phyloP scores from a whole-genome alignment of 2,888 invertebrate species.

The Agrotis segetum region DNA sequence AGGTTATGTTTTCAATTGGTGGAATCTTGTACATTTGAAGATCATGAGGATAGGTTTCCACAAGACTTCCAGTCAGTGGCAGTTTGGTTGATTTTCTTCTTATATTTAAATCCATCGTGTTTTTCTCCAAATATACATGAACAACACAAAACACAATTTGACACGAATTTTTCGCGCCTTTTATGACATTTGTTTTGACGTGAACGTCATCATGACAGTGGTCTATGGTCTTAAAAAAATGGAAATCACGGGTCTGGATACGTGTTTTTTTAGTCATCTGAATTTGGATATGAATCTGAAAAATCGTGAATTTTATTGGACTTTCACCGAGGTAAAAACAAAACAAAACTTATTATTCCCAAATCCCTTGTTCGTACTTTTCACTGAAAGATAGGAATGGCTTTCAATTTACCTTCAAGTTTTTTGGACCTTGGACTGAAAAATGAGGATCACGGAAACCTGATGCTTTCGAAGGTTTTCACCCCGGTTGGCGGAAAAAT shows the following conservation, averaged over 20 bases:
- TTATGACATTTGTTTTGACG: conserved; percentile 6
- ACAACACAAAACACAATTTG: neutral
- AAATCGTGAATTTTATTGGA: neutral
- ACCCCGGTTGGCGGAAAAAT: neutral
- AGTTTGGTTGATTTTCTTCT: conserved; percentile 83
- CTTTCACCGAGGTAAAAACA: neutral
- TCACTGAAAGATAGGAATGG: neutral
- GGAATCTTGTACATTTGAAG: conserved; percentile 95
- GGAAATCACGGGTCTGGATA: too few species aligned
- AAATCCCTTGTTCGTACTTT: neutral
- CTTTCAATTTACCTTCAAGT: neutral
- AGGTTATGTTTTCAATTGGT: conserved; percentile 93
- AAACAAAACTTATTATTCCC: neutral
- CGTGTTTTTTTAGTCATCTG: too few species aligned
- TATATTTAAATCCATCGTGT: conserved; percentile 85
- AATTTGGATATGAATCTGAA: too few species aligned
- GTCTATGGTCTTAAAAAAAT: neutral
- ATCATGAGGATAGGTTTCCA: conserved; percentile 93
- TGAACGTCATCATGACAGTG: neutral
- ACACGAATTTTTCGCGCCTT: conserved; percentile 40
- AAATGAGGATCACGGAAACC: neutral
- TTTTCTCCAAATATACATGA: neutral
- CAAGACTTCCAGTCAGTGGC: conserved; percentile 82
- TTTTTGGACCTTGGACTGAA: too few species aligned
- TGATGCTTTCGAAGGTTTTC: neutral